Percentiles rank a stretch among this genome's conserved stretches.
These are phyloP conservation scores for Paracentrotus lividus DNA, from an alignment of 53 echinoderm and acorn worm genomes.

Conservation along the genomic window DNA sequence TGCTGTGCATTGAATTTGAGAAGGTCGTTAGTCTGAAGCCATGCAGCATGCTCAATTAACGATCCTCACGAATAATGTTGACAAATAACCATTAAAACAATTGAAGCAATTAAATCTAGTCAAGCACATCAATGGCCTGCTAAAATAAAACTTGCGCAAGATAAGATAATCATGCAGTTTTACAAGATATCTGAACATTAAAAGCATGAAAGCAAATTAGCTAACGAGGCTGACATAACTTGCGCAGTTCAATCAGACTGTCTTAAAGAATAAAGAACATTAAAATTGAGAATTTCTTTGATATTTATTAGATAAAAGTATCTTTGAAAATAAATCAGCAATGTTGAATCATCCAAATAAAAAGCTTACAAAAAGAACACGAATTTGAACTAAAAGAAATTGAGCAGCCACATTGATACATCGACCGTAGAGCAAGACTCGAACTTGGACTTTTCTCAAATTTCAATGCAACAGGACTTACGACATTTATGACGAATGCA, in stretches of 20 bases:
- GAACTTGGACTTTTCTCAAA: constrained; percentile 71
- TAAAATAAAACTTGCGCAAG: constrained; percentile 38
- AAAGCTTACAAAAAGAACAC: constrained; percentile 10
- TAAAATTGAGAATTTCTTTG: neutral
- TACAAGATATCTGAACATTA: constrained; percentile 36
- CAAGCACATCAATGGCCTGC: constrained; percentile 39
- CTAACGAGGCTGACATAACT: constrained; percentile 6
- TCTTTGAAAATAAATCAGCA: neutral
- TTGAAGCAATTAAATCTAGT: constrained; percentile 18
- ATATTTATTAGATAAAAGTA: neutral
- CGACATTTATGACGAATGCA: constrained; percentile 79
- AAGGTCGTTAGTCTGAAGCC: constrained; percentile 58
- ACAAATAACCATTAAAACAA: constrained; percentile 42
- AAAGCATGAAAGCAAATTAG: constrained; percentile 57
- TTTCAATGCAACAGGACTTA: constrained; percentile 82
- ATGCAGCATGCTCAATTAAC: constrained; percentile 66
- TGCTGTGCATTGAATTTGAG: constrained; percentile 72
- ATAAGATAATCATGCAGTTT: constrained; percentile 58
- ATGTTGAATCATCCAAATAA: constrained; percentile 12
- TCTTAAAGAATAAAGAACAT: constrained; percentile 33
- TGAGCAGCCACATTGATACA: constrained; percentile 67
- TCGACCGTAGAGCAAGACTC: constrained; percentile 63
- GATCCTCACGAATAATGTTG: constrained; percentile 26
- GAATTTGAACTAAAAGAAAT: constrained; percentile 46
- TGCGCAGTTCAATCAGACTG: neutral